Percentiles rank a stretch among this genome's conserved stretches.
phyloP scores from a whole-genome alignment of 2,888 invertebrate genomes.

The Sycophila texana region DNA sequence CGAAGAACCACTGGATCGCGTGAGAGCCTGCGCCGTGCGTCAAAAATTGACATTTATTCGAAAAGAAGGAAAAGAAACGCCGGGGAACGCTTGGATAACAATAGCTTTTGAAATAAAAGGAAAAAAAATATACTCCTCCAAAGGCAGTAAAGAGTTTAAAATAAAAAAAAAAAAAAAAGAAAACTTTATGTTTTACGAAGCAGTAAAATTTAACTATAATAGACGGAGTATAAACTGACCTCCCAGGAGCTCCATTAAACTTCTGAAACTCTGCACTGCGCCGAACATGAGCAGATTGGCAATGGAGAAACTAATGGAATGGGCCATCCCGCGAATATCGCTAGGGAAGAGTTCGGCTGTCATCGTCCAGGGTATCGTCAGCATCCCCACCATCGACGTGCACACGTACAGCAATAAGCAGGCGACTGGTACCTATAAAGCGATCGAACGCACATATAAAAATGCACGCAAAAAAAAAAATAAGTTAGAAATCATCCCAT shows the following conservation, averaged over 20 bases:
- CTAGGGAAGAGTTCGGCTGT: conserved; percentile 81
- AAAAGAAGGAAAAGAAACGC: no score
- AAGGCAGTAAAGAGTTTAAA: no score
- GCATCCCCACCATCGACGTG: conserved; percentile 79
- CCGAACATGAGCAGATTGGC: conserved; percentile 80
- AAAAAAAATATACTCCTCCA: no score
- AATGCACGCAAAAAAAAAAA: not conserved
- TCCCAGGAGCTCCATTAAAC: conserved; percentile 66
- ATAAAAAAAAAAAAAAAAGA: no score
- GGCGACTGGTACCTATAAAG: conserved; percentile 74
- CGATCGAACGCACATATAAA: not conserved
- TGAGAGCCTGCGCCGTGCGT: conserved; percentile 75
- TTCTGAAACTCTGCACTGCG: conserved; percentile 77
- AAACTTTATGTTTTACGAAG: no score
- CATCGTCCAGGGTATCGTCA: conserved; percentile 82
- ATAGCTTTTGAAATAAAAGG: no score
- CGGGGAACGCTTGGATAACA: no score
- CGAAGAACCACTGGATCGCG: conserved; percentile 79
- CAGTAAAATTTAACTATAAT: no score
- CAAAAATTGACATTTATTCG: no score
- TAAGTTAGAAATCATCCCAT: no score
- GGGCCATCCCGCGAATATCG: conserved; percentile 80
- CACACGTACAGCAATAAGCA: conserved; percentile 79
- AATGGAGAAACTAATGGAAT: conserved; percentile 78
- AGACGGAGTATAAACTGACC: conserved; percentile 60